phyloP scores from a whole-genome alignment of 1,140 invertebrate species.

The Trichomalopsis sarcophagae region DNA sequence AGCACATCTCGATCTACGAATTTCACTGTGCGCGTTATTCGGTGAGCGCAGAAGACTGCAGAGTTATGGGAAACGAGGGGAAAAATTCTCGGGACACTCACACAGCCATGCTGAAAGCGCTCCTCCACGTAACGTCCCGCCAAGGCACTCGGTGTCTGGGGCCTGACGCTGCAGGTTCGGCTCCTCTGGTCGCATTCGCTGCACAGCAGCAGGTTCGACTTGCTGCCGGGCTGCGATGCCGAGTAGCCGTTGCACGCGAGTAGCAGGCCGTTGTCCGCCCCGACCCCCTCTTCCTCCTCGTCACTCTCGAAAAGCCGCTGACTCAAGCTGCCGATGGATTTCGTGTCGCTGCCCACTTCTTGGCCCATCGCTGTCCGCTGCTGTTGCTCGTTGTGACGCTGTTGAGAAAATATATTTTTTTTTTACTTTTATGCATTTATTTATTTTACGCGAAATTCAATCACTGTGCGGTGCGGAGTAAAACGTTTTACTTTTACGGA shows the following conservation, averaged over 20 bases:
- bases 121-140: slow-evolving; percentile 65
- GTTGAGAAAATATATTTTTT: no score
- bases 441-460: no score
- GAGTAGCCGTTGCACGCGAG: slow-evolving; percentile 69
- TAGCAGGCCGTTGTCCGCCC: slow-evolving; percentile 15
- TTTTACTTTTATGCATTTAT: no score
- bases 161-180: slow-evolving; percentile 67
- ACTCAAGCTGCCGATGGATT: slow-evolving; percentile 72
- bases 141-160: slow-evolving; percentile 65
- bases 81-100: slow-evolving; percentile 34
- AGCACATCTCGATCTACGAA: not conserved
- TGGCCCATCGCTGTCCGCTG: slow-evolving; percentile 45
- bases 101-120: slow-evolving; percentile 59
- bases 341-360: slow-evolving; percentile 59
- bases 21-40: not conserved
- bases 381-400: slow-evolving; percentile 31
- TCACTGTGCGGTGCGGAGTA: no score
- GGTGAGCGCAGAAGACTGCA: no score
- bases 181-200: slow-evolving; percentile 70
- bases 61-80: not conserved
- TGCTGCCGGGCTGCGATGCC: slow-evolving; percentile 64
- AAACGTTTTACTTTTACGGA: no score
- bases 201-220: slow-evolving; percentile 71
- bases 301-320: slow-evolving; percentile 70
- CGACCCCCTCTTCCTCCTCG: slow-evolving; percentile 62